Base-by-base conservation (phyloP, 2,888 invertebrate species). In the Diarsia rubi region DNA sequence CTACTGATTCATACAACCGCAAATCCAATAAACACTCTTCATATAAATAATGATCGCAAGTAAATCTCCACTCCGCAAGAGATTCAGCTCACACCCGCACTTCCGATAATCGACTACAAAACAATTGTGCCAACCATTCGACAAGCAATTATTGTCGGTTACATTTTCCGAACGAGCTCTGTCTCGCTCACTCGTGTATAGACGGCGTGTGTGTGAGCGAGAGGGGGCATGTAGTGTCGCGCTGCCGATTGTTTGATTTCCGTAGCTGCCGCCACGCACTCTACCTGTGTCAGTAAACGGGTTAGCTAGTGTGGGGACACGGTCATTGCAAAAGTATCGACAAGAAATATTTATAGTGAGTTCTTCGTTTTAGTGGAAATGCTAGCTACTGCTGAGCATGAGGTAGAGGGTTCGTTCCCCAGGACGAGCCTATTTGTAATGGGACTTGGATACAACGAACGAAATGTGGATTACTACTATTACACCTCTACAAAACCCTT, bases 161-260 rank as follows among this genome's bases (percentile, higher is more conserved):
- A 83, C 80, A 85, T 81, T 79, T 78, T 79, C 75, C 63, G 64
- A 60, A 62, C 47, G 37, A 37, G 24, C 74, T 59, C 47, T 44
- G 5, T 69, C 63, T n/a, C 37, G 9, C 52, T 71, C 45, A 49
- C 71, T 79, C 81, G 57, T 19, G 11, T 12, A 52, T 4, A 0
- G 8, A 16, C 21, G 3, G 9, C 2, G 6, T 45, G 5, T 2
- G 67, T 12, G 68, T 3, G 83, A 73, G 79, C 31, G 82, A 81
- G 81, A 84, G 70, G 67, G 63, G 62, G 57, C 47, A 69, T 45
- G 75, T 59, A 71, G 49, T 80, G 83, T 73, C 64, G 72, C 74
- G 77, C 80, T 88, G 85, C 84, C 89, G 91, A 93, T 93, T 93
- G 93, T 93, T 92, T 93, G 93, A 93, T 93, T 92, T 93, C 92